These are phyloP conservation scores for Sus cebifrons DNA, from an alignment of 2,797 vertebrate species.

Conservation along the genomic window DNA sequence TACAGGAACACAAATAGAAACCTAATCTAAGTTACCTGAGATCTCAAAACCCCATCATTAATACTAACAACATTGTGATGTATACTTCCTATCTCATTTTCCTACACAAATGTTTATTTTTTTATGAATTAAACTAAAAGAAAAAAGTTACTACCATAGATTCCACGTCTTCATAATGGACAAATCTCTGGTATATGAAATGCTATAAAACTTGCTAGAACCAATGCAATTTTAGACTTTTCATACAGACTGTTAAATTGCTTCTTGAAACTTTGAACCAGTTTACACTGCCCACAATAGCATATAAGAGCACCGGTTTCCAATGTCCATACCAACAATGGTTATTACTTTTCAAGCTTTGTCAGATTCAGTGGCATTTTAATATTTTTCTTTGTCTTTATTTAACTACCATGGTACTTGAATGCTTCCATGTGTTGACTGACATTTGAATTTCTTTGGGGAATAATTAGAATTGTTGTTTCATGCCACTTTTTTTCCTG, in stretches of 20 bases:
- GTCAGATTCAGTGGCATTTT: background rate
- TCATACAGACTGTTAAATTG: background rate
- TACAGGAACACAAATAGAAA: background rate
- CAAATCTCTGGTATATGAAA: conserved; percentile 45
- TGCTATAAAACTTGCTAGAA: conserved; percentile 26
- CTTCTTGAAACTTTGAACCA: background rate
- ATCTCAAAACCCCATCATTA: background rate
- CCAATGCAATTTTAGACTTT: background rate
- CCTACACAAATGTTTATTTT: conserved; percentile 32
- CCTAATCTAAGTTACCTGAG: background rate
- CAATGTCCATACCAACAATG: background rate
- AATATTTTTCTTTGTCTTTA: conserved; percentile 38
- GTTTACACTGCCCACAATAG: background rate
- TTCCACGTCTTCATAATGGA: background rate
- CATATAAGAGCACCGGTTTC: background rate
- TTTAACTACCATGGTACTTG: background rate
- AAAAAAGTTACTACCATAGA: background rate
- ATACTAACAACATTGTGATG: background rate
- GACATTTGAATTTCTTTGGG: background rate
- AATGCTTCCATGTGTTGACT: conserved; percentile 32
- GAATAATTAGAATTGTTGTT: conserved; percentile 20
- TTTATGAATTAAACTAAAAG: conserved; percentile 53
- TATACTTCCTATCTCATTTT: background rate
- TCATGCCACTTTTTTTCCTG: background rate
- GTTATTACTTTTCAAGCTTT: conserved; percentile 46